Conservation (phyloP, 2,888 invertebrate species). For the Ormyrus labotus region DNA sequence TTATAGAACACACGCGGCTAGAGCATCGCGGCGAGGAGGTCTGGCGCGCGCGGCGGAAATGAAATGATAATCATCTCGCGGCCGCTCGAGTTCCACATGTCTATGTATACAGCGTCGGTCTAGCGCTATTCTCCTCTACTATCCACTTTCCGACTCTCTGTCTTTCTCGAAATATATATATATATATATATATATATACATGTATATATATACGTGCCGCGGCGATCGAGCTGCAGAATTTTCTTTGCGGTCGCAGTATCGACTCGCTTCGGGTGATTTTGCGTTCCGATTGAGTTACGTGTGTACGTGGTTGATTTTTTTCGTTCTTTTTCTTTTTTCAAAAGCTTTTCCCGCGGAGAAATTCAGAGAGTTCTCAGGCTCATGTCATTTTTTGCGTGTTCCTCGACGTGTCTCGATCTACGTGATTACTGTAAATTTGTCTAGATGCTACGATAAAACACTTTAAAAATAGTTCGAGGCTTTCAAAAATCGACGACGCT, state of each 20-base stretch:
- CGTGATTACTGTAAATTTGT: slow-evolving; percentile 27
- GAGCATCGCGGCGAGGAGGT: slow-evolving; percentile 60
- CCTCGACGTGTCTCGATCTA: slow-evolving; percentile 24
- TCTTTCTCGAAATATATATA: neutral
- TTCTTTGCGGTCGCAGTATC: slow-evolving; percentile 13
- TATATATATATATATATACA: neutral
- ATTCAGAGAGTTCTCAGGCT: neutral
- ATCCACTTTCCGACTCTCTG: neutral
- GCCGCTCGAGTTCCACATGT: slow-evolving; percentile 41
- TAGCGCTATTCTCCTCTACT: slow-evolving; percentile 11
- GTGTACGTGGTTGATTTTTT: too few species aligned
- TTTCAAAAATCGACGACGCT: neutral
- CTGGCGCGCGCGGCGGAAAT: slow-evolving; percentile 60
- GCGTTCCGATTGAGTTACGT: too few species aligned
- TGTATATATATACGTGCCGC: neutral
- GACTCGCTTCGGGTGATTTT: neutral
- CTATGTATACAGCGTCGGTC: slow-evolving; percentile 30
- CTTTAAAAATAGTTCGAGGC: neutral
- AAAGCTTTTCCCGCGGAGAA: neutral
- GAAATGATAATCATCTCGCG: slow-evolving; percentile 40
- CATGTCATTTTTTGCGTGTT: slow-evolving; percentile 37
- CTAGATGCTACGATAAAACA: slow-evolving; percentile 11
- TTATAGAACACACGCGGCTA: slow-evolving; percentile 17
- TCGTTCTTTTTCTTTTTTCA: too few species aligned
- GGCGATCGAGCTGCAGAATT: slow-evolving; percentile 11